These are phyloP conservation scores for Epizoanthus ramosus DNA, from an alignment of 92 coral and sea anemone species.

Conservation along the genomic window DNA sequence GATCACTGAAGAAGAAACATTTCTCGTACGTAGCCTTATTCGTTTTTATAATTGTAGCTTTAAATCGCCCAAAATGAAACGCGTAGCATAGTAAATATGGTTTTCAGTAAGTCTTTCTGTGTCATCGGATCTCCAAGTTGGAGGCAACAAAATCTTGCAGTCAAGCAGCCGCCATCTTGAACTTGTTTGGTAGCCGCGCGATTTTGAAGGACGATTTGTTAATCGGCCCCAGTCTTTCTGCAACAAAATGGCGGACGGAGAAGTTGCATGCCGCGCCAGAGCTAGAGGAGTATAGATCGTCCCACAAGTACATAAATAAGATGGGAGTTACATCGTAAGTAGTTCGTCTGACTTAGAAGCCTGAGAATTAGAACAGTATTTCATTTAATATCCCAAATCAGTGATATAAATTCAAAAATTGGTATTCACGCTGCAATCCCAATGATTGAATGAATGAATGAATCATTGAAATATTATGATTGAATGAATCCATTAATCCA, in stretches of 20 bases:
- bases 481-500: no score
- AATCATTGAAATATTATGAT: no score
- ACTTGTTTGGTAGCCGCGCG: conserved; percentile 27
- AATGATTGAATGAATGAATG: no score
- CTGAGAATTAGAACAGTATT: neutral
- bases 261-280: no score
- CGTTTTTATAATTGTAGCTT: neutral
- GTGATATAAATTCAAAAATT: no score
- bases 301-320: neutral
- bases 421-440: no score
- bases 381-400: no score
- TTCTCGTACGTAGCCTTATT: neutral
- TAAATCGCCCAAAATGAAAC: neutral
- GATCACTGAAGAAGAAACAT: no score
- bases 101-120: neutral
- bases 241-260: conserved; percentile 48
- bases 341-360: neutral
- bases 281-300: no score
- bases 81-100: no score
- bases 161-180: conserved; percentile 8
- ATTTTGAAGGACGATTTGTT: neutral
- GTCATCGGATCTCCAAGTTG: no score
- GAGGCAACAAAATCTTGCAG: neutral
- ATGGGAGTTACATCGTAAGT: conserved; percentile 46
- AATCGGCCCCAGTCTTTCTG: neutral